Evolutionary conservation across 2,888 invertebrate genomes (phyloP).

Genomic region (Noctua pronuba): DNA sequence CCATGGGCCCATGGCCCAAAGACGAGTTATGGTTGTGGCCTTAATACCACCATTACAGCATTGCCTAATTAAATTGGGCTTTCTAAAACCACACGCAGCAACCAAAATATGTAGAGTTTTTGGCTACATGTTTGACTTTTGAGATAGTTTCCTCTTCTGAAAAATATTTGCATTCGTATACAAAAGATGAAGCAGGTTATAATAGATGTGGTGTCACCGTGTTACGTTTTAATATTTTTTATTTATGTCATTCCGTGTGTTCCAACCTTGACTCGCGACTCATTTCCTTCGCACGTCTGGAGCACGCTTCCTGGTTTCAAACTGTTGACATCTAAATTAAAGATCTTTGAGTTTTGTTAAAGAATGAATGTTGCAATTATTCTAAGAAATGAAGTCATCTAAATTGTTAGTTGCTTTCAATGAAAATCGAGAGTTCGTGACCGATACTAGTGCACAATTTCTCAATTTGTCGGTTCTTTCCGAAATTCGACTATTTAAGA

Average conservation of each 20-base stretch:
- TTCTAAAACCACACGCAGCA: constrained; percentile 18
- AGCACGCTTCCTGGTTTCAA: constrained; percentile 35
- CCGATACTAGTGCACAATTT: not conserved
- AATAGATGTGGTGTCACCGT: constrained; percentile 1
- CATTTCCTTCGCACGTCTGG: constrained; percentile 30
- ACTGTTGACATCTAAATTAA: constrained; percentile 35
- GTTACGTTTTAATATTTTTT: constrained; percentile 7
- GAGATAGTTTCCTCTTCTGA: not conserved
- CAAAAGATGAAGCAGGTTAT: constrained; percentile 2
- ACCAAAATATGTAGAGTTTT: not conserved
- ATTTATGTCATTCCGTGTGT: constrained; percentile 27
- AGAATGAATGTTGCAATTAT: not conserved
- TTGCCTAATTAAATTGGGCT: constrained; percentile 18
- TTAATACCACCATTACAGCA: constrained; percentile 27
- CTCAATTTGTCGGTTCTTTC: not conserved
- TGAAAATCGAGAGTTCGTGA: not conserved
- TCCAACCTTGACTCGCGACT: constrained; percentile 30
- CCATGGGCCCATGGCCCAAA: constrained; percentile 20
- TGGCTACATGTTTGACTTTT: not conserved
- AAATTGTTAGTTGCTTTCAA: not conserved
- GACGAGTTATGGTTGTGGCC: constrained; percentile 28
- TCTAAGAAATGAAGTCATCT: not conserved
- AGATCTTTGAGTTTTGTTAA: constrained; percentile 2
- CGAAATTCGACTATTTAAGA: not conserved
- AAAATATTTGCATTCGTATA: not conserved